Evolutionary conservation across 2,888 invertebrate species (phyloP).

Genomic region (Nymphalis urticae): DNA sequence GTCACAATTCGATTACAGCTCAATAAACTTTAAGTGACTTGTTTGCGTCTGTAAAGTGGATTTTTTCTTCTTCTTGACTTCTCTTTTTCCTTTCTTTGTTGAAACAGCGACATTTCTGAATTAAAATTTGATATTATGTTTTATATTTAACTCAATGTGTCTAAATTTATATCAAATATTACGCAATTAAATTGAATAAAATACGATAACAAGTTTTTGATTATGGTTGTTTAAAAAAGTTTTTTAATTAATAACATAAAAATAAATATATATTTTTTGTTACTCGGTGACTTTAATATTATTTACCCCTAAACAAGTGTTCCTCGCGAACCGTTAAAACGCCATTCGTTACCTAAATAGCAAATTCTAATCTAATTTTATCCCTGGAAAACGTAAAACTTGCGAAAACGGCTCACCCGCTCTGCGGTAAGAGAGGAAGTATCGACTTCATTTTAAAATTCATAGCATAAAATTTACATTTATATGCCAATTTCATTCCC

Average conservation of each 20-base stretch:
- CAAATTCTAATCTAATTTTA: conserved; percentile 76
- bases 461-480: conserved; percentile 82
- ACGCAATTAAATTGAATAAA: not conserved
- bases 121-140: conserved; percentile 9
- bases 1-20: conserved; percentile 82
- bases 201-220: not conserved
- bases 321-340: conserved; percentile 57
- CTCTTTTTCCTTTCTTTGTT: conserved; percentile 58
- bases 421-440: conserved; percentile 69
- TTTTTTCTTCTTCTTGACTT: conserved; percentile 76
- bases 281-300: not conserved
- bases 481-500: conserved; percentile 82
- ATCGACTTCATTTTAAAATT: conserved; percentile 82
- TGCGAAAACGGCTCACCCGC: conserved; percentile 63
- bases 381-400: conserved; percentile 67
- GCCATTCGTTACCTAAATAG: conserved; percentile 67
- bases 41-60: conserved; percentile 81
- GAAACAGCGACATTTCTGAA: conserved; percentile 15
- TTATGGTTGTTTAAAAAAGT: not conserved
- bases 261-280: not conserved
- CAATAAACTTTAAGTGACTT: conserved; percentile 82
- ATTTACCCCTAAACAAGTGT: conserved; percentile 27
- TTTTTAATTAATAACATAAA: not conserved
- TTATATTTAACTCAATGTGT: conserved; percentile 11
- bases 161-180: not conserved